phyloP scores from a whole-genome alignment of 2,113 vertebrate species.

The Hippolais icterina region DNA sequence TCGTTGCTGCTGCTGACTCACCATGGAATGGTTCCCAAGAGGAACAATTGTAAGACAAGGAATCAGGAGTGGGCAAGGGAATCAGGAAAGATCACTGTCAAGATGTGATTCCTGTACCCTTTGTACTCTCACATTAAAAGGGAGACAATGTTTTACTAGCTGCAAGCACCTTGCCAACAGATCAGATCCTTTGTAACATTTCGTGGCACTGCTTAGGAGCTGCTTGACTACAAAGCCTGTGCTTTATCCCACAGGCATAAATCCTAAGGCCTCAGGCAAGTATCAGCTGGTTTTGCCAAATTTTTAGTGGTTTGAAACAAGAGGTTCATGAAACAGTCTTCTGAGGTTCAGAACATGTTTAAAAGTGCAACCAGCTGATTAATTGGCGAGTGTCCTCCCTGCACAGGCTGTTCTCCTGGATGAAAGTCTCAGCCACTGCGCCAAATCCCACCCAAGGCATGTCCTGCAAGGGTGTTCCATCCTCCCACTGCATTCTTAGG shows the following conservation, averaged over 20 bases:
- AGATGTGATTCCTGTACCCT: not conserved
- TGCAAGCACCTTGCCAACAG: not conserved
- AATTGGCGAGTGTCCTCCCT: not conserved
- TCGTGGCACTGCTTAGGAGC: not conserved
- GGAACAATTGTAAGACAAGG: not conserved
- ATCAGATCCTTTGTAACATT: not conserved
- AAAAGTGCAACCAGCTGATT: not conserved
- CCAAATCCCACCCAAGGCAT: not conserved
- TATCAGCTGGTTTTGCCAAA: not conserved
- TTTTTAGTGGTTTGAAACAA: not conserved
- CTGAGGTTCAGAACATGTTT: not conserved
- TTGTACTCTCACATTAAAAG: not conserved
- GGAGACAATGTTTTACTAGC: slow-evolving; percentile 13
- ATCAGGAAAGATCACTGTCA: not conserved
- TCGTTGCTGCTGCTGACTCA: slow-evolving; percentile 31
- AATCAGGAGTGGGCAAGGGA: not conserved
- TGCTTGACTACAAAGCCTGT: not conserved
- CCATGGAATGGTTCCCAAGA: not conserved
- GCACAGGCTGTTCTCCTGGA: not conserved
- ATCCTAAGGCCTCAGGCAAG: not conserved
- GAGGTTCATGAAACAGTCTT: not conserved
- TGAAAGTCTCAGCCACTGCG: not conserved
- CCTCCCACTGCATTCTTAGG: not conserved
- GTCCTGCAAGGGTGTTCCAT: not conserved
- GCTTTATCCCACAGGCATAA: not conserved